Base-by-base conservation (phyloP, 2,113 vertebrate species). In the Ameiurus melas region DNA sequence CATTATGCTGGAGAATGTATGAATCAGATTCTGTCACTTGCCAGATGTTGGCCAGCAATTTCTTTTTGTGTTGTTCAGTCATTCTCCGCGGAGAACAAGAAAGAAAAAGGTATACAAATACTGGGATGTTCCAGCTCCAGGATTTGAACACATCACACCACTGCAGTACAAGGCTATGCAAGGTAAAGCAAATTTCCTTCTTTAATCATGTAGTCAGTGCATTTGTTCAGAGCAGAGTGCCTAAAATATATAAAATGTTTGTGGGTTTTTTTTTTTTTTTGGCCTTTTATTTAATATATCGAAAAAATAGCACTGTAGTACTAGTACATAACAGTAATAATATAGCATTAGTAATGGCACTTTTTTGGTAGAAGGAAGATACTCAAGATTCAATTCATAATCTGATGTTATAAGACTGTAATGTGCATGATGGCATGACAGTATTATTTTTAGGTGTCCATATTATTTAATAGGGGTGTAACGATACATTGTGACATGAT, bases 101-200 rank as follows among this genome's bases (percentile, higher is more conserved):
- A 95, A 95, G 93, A 96, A 95, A 94, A 93, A 92, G 86, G 85
- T 84, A 0, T 95, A 93, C 87, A 95, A 92, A 51, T 95, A 95
- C 91, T 96, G 95, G 94, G 95, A 96, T 9, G 94, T 96, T 10
- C 93, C 95, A 58, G 94, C 95, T 14, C 92, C 93, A 0, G 95
- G 95, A 84, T 96, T 96, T 84, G 95, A 96, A 86, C 94, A 96
- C 91, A 94, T 95, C 91, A 95, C 95, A 66, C 95, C 95, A 60
- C 86, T 95, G 94, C 95, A 96, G 86, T 96, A 96, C 83, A 96
- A 96, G 93, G 95, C 95, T 57, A 95, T 96, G 95, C 95, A 96
- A 96, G 95, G 95, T 96, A 85, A 71, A 88, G 17, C 20, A 70
- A 55, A 33, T 66, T 17, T 79, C 70, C 25, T 12, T 14, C 17